Conservation (phyloP, 2,888 invertebrate species). For the Erebia palarica region DNA sequence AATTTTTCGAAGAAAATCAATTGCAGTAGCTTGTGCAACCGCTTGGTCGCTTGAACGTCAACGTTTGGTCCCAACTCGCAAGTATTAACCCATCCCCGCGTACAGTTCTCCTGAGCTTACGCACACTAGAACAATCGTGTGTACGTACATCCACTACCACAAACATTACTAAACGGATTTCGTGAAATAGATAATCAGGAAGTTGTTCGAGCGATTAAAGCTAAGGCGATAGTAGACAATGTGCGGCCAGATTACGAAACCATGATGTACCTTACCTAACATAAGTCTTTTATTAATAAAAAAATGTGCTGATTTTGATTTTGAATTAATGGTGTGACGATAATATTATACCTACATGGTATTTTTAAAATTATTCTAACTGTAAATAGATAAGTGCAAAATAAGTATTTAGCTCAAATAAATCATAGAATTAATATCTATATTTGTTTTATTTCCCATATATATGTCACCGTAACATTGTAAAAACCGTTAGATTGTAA, state of each 20-base stretch:
- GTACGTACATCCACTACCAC: too few relatives aligned
- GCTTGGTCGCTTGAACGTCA: not conserved
- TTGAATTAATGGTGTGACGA: conserved; percentile 38
- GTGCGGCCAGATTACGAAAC: conserved; percentile 19
- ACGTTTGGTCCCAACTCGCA: not conserved
- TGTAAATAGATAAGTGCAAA: conserved; percentile 46
- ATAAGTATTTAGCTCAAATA: conserved; percentile 67
- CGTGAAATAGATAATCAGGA: not conserved
- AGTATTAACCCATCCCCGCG: not conserved
- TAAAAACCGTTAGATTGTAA: too few relatives aligned
- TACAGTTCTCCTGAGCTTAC: too few relatives aligned
- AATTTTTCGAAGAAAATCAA: not conserved
- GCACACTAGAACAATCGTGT: too few relatives aligned
- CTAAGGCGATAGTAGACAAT: not conserved
- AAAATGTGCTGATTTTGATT: conserved; percentile 39
- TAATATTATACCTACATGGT: conserved; percentile 35
- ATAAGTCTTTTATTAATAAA: conserved; percentile 45
- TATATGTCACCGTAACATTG: too few relatives aligned
- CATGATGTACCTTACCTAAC: conserved; percentile 39
- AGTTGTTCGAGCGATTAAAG: not conserved
- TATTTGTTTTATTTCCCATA: conserved; percentile 34
- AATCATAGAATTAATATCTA: conserved; percentile 48
- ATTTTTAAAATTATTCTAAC: conserved; percentile 43
- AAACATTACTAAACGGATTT: too few relatives aligned
- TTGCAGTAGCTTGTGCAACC: not conserved